Evolutionary conservation across 1,140 invertebrate genomes (phyloP).

Genomic region (Drosophila lacteicornis): DNA sequence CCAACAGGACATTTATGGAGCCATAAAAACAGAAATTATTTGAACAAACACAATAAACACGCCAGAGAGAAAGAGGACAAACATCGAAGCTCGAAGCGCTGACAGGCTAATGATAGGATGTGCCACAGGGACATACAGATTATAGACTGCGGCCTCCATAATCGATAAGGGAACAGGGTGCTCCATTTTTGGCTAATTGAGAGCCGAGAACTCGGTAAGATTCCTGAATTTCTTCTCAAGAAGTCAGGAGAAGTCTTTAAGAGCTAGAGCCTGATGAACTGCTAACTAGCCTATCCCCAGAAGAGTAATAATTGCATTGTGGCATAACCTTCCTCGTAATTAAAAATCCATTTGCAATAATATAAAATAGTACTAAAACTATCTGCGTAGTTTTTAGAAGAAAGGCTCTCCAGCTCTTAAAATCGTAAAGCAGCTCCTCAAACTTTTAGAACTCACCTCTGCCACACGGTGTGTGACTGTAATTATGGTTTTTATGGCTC

Average conservation of each 20-base stretch:
- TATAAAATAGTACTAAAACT: background rate
- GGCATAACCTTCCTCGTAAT: background rate
- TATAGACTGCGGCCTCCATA: slow-evolving; percentile 25
- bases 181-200: slow-evolving; percentile 3
- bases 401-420: background rate
- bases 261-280: background rate
- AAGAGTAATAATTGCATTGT: background rate
- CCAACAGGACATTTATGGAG: slow-evolving; percentile 38
- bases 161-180: slow-evolving; percentile 29
- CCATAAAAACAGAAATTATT: slow-evolving; percentile 72
- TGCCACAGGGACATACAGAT: slow-evolving; percentile 36
- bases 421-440: background rate
- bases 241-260: background rate
- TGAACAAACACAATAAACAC: slow-evolving; percentile 72
- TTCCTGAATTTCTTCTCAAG: background rate
- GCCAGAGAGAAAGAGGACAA: slow-evolving; percentile 21
- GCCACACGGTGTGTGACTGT: slow-evolving; percentile 28
- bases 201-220: background rate
- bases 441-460: slow-evolving; percentile 23
- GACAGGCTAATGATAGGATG: slow-evolving; percentile 63
- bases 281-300: too few relatives aligned
- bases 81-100: slow-evolving; percentile 39
- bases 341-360: background rate
- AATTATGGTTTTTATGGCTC: slow-evolving; percentile 64
- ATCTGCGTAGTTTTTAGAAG: background rate